These are phyloP conservation scores for Papilio helenus DNA, from an alignment of 1,140 invertebrate species.

Conservation along the genomic window DNA sequence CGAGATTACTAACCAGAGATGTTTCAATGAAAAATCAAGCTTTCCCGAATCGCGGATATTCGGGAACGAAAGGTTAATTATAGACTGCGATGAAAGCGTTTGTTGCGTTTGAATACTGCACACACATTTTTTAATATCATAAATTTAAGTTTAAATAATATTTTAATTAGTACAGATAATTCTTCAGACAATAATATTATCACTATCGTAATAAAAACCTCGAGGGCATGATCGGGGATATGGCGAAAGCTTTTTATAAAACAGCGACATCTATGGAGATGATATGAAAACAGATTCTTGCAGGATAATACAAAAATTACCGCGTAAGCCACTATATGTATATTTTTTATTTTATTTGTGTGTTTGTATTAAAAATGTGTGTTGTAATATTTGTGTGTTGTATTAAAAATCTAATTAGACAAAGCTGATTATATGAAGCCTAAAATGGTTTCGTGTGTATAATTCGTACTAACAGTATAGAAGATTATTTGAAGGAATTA, in stretches of 20 bases:
- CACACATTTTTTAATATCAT: not conserved
- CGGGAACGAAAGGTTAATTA: slow-evolving; percentile 58
- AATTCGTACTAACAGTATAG: not conserved
- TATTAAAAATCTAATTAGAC: slow-evolving; percentile 11
- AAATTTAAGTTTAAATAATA: not conserved
- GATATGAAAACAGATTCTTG: not conserved
- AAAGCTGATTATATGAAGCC: not conserved
- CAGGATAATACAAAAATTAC: not conserved
- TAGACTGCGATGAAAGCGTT: slow-evolving; percentile 54
- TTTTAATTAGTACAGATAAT: not conserved
- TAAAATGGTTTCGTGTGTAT: not conserved
- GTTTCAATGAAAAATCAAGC: slow-evolving; percentile 54
- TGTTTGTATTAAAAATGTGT: not conserved
- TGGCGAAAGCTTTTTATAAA: not conserved
- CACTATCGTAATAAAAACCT: not conserved
- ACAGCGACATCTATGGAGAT: slow-evolving; percentile 10
- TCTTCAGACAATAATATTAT: not conserved
- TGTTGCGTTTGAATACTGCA: slow-evolving; percentile 40
- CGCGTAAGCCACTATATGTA: not conserved
- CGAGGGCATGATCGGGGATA: not conserved
- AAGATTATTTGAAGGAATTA: not conserved
- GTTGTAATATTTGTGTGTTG: too few relatives aligned
- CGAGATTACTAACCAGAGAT: slow-evolving; percentile 52
- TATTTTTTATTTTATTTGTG: not conserved
- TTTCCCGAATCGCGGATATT: slow-evolving; percentile 42